phyloP scores from a whole-genome alignment of 1,140 invertebrate species.

The Aphidius ervi region DNA sequence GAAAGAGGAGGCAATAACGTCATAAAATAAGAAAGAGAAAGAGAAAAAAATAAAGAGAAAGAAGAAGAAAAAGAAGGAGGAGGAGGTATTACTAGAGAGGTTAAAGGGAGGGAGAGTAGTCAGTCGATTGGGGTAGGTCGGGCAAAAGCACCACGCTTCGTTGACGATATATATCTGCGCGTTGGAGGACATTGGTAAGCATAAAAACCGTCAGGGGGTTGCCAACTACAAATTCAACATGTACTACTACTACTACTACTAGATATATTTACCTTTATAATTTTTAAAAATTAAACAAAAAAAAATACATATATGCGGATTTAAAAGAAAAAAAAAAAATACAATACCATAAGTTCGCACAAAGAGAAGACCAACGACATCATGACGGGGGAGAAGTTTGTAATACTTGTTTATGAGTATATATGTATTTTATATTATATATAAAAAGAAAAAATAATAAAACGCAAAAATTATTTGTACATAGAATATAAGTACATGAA shows the following conservation, averaged over 20 bases:
- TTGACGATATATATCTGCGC: background rate
- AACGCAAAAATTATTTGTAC: no score
- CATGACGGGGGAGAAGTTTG: no score
- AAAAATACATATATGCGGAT: no score
- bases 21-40: background rate
- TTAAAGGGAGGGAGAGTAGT: slow-evolving; percentile 5
- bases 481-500: no score
- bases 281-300: background rate
- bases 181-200: slow-evolving; percentile 4
- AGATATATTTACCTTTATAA: background rate
- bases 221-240: background rate
- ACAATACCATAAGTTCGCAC: no score
- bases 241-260: no score
- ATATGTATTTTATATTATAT: no score
- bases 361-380: no score
- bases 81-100: background rate
- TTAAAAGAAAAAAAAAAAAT: no score
- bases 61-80: background rate
- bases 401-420: no score
- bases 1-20: slow-evolving; percentile 19
- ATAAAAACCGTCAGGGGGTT: background rate
- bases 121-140: slow-evolving; percentile 40
- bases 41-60: slow-evolving; percentile 11
- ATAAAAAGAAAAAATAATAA: no score
- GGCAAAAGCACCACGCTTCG: slow-evolving; percentile 31